These are phyloP conservation scores for Nycteola revayana DNA, from an alignment of 2,888 invertebrate species.

Conservation along the genomic window DNA sequence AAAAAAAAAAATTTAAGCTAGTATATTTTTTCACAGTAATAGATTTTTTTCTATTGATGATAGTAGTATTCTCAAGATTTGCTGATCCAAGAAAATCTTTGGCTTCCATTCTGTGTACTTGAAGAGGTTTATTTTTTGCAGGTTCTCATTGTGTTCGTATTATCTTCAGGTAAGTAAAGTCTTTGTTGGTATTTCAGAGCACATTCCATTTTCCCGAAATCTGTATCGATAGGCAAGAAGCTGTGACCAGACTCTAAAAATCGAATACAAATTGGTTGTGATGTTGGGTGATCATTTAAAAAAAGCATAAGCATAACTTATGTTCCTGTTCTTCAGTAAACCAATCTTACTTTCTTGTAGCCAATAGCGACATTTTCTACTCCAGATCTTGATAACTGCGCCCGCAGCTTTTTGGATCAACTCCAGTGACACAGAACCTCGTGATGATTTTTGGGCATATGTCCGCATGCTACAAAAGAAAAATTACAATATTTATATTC, in stretches of 20 bases:
- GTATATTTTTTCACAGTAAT: constrained; percentile 9
- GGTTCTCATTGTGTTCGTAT: constrained; percentile 13
- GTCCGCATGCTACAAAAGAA: no score
- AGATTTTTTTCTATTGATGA: constrained; percentile 14
- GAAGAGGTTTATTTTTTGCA: constrained; percentile 17
- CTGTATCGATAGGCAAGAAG: constrained; percentile 13
- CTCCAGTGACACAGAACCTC: no score
- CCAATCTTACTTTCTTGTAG: no score
- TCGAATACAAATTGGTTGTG: no score
- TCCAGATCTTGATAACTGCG: no score
- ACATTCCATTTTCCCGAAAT: constrained; percentile 17
- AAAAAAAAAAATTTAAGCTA: constrained; percentile 10
- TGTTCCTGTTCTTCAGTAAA: no score
- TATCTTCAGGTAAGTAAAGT: constrained; percentile 16
- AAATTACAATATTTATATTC: no score
- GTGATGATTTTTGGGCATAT: no score
- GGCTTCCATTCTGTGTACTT: constrained; percentile 15
- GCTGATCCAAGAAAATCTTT: constrained; percentile 14
- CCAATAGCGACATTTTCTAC: no score
- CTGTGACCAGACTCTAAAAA: constrained; percentile 16
- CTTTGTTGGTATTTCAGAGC: constrained; percentile 18
- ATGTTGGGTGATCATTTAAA: no score
- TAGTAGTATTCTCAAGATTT: constrained; percentile 9
- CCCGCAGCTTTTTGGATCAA: no score
- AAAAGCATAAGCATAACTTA: no score